Evolutionary conservation across 2,797 vertebrate species (phyloP).

Genomic region (Setipinna tenuifilis): DNA sequence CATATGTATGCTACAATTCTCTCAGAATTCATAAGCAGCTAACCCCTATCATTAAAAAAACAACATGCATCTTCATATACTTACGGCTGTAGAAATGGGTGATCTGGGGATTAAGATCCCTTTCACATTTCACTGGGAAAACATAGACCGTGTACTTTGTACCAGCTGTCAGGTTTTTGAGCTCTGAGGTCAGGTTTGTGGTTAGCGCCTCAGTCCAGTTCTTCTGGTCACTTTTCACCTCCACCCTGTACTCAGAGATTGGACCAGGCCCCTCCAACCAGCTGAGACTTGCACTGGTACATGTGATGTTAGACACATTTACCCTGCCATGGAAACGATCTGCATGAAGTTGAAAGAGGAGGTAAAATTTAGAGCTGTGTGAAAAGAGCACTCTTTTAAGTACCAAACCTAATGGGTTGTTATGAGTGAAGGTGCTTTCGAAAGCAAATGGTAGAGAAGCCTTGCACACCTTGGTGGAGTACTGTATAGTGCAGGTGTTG

Average conservation of each 20-base stretch:
- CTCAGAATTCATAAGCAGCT: no score
- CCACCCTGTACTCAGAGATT: constrained; percentile 60
- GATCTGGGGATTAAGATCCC: constrained; percentile 63
- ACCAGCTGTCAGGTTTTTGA: constrained; percentile 57
- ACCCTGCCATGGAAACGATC: constrained; percentile 55
- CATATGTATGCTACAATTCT: no score
- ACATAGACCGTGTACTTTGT: constrained; percentile 58
- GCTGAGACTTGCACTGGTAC: not conserved
- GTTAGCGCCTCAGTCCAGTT: not conserved
- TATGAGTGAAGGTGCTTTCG: no score
- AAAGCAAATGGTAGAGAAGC: no score
- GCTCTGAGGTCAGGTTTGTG: fast-evolving
- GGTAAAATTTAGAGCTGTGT: not conserved
- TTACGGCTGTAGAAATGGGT: constrained; percentile 71
- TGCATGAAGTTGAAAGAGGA: constrained; percentile 44
- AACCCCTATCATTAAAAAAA: no score
- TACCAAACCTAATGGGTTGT: no score
- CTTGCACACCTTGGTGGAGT: no score
- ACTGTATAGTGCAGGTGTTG: no score
- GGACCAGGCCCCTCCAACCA: constrained; percentile 48
- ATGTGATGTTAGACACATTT: not conserved
- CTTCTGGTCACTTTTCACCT: not conserved
- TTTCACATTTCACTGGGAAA: constrained; percentile 65
- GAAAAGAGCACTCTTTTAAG: no score
- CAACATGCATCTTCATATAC: constrained; percentile 51